Evolutionary conservation across 2,113 vertebrate genomes (phyloP).

Genomic region (Malurus alboscapulatus): DNA sequence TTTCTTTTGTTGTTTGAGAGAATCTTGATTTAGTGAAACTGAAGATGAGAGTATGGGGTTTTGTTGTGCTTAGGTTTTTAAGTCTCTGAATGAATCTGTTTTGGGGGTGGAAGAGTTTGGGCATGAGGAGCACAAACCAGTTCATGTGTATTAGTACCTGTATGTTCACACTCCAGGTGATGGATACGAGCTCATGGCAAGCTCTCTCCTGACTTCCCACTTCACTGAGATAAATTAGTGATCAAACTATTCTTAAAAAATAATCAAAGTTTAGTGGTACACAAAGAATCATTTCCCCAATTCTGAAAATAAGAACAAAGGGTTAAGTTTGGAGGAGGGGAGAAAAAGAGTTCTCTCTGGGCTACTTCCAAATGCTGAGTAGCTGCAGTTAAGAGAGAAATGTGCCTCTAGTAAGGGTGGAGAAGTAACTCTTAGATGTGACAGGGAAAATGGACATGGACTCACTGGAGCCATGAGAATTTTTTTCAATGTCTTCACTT

Average conservation of each 20-base stretch:
- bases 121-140: neutral
- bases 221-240: neutral
- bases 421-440: neutral
- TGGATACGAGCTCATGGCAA: neutral
- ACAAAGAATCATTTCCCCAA: neutral
- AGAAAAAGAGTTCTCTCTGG: neutral
- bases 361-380: neutral
- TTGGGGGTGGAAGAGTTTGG: neutral
- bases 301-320: neutral
- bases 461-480: neutral
- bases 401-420: neutral
- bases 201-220: neutral
- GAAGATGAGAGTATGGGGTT: neutral
- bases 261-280: neutral
- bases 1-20: neutral
- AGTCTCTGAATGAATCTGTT: neutral
- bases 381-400: neutral
- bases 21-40: neutral
- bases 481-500: neutral
- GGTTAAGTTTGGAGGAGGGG: neutral
- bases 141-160: neutral
- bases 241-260: neutral
- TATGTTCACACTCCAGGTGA: neutral
- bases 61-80: neutral
- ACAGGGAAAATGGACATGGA: neutral